Percentiles rank a stretch among this genome's conserved stretches.
Conservation (phyloP, 2,888 invertebrate genomes). For the Chorisops tibialis region DNA sequence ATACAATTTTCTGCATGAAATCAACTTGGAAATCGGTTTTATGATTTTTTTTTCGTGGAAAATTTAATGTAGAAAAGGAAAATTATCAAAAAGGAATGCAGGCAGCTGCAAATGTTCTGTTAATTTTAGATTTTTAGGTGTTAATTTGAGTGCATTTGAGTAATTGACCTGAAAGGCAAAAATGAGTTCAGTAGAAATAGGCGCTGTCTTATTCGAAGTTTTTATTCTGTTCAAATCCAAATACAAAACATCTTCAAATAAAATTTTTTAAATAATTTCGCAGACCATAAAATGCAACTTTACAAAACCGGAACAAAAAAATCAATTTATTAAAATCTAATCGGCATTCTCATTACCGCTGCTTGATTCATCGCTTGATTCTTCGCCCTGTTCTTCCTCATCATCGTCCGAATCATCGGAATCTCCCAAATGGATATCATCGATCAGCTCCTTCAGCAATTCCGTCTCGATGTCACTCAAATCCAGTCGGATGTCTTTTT, state of each 20-base stretch:
- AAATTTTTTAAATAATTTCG: no score
- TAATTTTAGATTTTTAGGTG: no score
- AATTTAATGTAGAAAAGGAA: not conserved
- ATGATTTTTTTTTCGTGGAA: not conserved
- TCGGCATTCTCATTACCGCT: not conserved
- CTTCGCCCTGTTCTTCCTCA: slow-evolving; percentile 20
- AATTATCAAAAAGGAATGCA: no score
- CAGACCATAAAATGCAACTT: no score
- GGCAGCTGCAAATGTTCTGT: no score
- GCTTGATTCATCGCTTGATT: not conserved
- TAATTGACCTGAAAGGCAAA: no score
- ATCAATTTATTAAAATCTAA: not conserved
- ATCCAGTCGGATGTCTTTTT: slow-evolving; percentile 44
- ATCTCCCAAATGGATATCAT: slow-evolving; percentile 42
- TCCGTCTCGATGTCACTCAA: slow-evolving; percentile 46
- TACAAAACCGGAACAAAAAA: no score
- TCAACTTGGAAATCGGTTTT: not conserved
- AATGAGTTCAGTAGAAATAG: no score
- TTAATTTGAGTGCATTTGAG: no score
- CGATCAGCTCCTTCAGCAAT: slow-evolving; percentile 45
- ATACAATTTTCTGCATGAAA: slow-evolving; percentile 25
- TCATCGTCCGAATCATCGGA: slow-evolving; percentile 36
- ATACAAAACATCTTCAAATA: no score
- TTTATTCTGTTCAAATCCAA: no score
- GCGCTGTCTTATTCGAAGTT: no score